A percentile compares a stretch with the other conserved stretches of the same genome.
phyloP scores from a whole-genome alignment of 2,888 invertebrate genomes.

The Ormyrus thymus region DNA sequence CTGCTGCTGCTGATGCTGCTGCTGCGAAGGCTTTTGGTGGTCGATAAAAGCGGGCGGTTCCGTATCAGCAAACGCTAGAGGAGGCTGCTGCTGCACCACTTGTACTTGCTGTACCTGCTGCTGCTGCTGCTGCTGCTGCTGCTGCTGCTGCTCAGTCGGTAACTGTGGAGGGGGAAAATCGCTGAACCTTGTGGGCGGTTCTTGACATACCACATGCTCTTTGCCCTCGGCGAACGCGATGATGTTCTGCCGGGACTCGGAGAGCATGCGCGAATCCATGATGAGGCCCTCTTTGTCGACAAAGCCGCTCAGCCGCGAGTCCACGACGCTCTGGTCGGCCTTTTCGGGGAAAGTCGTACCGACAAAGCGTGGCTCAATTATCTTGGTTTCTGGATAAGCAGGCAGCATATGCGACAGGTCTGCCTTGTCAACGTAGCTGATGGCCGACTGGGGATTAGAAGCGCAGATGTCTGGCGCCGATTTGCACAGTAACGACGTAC shows the following conservation, averaged over 20 bases:
- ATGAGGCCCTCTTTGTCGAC: slow-evolving; percentile 72
- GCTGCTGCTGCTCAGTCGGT: slow-evolving; percentile 29
- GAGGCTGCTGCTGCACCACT: slow-evolving; percentile 55
- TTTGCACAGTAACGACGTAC: slow-evolving; percentile 71
- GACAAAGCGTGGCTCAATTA: slow-evolving; percentile 66
- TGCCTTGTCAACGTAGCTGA: slow-evolving; percentile 73
- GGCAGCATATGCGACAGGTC: slow-evolving; percentile 72
- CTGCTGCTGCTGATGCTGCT: slow-evolving; percentile 48
- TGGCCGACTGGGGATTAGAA: slow-evolving; percentile 72
- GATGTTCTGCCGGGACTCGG: slow-evolving; percentile 72
- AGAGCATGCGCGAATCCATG: slow-evolving; percentile 71
- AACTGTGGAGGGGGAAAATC: slow-evolving; percentile 60
- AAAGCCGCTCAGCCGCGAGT: slow-evolving; percentile 71
- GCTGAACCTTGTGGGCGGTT: slow-evolving; percentile 64
- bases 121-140: slow-evolving; percentile 36
- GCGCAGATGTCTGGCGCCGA: slow-evolving; percentile 73
- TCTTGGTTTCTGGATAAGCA: slow-evolving; percentile 69
- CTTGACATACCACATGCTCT: slow-evolving; percentile 66
- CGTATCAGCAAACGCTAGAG: slow-evolving; percentile 63
- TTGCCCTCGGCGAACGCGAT: slow-evolving; percentile 71
- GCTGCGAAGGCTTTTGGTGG: slow-evolving; percentile 36
- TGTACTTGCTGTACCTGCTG: slow-evolving; percentile 51
- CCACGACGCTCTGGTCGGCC: slow-evolving; percentile 68
- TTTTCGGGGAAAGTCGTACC: slow-evolving; percentile 33
- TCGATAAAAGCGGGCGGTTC: slow-evolving; percentile 65